A percentile compares a stretch with the other conserved stretches of the same genome.
Conservation (phyloP, 2,113 vertebrate species). For the Raphicerus campestris region DNA sequence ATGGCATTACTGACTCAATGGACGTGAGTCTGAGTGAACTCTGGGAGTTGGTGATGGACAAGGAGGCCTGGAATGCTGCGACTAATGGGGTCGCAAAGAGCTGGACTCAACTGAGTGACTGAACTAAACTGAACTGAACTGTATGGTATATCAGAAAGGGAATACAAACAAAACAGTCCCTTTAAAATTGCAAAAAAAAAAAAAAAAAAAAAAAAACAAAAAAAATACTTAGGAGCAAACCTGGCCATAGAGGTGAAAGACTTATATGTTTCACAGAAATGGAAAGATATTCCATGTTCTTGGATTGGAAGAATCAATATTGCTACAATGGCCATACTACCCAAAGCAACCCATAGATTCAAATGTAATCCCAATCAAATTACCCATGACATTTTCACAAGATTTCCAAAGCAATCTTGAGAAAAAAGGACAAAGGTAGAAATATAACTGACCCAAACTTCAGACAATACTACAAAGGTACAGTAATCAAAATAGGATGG, state of each 20-base stretch:
- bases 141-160: not conserved
- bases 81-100: too few species aligned
- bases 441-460: not conserved
- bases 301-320: not conserved
- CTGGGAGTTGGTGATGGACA: too few species aligned
- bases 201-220: too few species aligned
- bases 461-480: not conserved
- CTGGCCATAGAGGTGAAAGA: not conserved
- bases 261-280: not conserved
- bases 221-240: not conserved
- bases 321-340: not conserved
- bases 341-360: not conserved
- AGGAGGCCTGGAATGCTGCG: too few species aligned
- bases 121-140: not conserved
- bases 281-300: not conserved
- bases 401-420: not conserved
- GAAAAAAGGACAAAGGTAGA: not conserved
- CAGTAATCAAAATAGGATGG: not conserved
- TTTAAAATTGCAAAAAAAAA: not conserved
- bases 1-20: too few species aligned
- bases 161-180: not conserved
- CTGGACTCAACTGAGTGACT: too few species aligned
- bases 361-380: not conserved
- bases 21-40: too few species aligned
- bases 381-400: not conserved